Evolutionary conservation across 92 coral and sea anemone genomes (phyloP).

Genomic region (Heteractis magnifica): DNA sequence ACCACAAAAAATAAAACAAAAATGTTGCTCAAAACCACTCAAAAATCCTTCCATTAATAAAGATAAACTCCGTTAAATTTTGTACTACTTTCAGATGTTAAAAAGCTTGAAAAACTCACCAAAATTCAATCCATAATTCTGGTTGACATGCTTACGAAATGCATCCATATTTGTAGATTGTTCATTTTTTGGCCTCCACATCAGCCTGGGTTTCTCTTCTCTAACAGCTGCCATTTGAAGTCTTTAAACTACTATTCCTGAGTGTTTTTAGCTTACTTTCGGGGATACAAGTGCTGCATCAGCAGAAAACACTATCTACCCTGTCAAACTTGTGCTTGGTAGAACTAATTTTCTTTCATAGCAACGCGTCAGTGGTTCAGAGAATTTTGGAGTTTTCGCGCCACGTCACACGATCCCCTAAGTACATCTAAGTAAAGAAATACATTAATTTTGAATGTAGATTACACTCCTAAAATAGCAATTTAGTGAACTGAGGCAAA

Average conservation of each 20-base stretch:
- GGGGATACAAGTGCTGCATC: background rate
- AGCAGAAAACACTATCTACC: background rate
- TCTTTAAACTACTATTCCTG: background rate
- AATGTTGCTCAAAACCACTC: background rate
- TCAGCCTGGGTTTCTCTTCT: conserved; percentile 52
- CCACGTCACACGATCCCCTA: conserved; percentile 73
- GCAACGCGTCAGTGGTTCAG: conserved; percentile 25
- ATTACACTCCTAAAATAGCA: background rate
- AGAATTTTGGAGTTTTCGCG: conserved; percentile 56
- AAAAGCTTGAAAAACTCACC: conserved; percentile 53
- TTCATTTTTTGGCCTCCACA: conserved; percentile 74
- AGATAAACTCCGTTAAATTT: background rate
- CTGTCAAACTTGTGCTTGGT: background rate
- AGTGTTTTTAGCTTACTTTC: background rate
- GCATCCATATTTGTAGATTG: conserved; percentile 73
- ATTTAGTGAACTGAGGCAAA: background rate
- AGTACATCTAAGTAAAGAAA: background rate
- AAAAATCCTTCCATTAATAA: background rate
- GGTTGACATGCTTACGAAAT: conserved; percentile 71
- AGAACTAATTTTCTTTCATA: background rate
- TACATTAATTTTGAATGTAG: background rate
- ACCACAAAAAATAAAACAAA: background rate
- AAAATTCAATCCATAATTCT: conserved; percentile 47
- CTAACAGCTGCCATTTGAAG: conserved; percentile 61
- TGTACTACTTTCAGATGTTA: background rate